These are phyloP conservation scores for Dasysyrphus tricinctus DNA, from an alignment of 2,888 invertebrate species.

Conservation along the genomic window DNA sequence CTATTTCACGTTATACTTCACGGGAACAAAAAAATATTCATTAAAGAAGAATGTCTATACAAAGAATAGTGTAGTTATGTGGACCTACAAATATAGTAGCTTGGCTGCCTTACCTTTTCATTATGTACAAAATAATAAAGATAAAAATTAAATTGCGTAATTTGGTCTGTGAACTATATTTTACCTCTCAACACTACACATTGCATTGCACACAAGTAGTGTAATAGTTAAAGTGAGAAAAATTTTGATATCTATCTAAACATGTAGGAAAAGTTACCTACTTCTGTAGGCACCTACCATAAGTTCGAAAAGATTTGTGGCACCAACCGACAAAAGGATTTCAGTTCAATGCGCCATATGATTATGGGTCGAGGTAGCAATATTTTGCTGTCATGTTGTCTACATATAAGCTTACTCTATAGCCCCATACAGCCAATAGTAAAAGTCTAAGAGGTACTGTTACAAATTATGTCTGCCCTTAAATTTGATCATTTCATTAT, in stretches of 20 bases:
- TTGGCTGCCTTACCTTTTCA: not conserved
- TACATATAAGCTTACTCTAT: not conserved
- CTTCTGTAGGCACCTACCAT: not conserved
- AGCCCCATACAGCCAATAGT: not conserved
- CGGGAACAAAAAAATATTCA: conserved; percentile 5
- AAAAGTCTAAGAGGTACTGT: not conserved
- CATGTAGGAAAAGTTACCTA: not conserved
- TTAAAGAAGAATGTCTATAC: conserved; percentile 10
- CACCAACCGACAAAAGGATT: conserved; percentile 25
- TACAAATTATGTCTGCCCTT: not conserved
- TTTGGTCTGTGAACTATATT: conserved; percentile 39
- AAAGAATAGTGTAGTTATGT: not conserved
- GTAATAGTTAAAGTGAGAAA: conserved; percentile 46
- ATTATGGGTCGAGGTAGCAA: conserved; percentile 23
- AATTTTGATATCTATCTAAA: not conserved
- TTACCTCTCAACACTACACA: conserved; percentile 11
- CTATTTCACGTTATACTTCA: not conserved
- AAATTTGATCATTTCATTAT: too few relatives aligned
- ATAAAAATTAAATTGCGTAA: conserved; percentile 43
- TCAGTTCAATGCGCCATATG: conserved; percentile 18
- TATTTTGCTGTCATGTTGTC: not conserved
- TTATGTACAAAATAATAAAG: conserved; percentile 9
- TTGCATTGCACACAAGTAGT: not conserved
- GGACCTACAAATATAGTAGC: not conserved
- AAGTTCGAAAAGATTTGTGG: not conserved